Evolutionary conservation across 2,888 invertebrate genomes (phyloP), one percentile per base, ranked within the genome.

Genomic region (Drosophila merina): DNA sequence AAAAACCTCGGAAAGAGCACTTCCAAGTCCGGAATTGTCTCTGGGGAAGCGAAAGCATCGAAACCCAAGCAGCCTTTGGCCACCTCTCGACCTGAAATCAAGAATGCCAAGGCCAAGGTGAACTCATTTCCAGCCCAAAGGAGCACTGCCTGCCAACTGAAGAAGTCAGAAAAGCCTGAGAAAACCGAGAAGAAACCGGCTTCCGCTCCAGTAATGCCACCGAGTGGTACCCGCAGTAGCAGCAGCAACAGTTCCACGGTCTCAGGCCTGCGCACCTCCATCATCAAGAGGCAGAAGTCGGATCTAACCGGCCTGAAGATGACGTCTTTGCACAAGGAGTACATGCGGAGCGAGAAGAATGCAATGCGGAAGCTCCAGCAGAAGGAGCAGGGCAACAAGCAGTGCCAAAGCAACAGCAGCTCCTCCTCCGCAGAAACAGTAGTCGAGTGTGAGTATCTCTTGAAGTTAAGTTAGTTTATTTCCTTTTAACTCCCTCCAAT

Each of bases 231-330:
- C 0, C 77, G 76, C 26, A 72, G 59, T 57, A 63, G 40, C 31
- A 74, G 66, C 57, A 72, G 69, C 6, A 60, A 51, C 31, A 40
- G 28, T 5, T 12, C 72, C 3, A 60, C n/a, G 38, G 77, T 66
- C 9, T 20, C 42, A 1, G 14, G 36, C n/a, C 40, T 44, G 20
- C 88, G 89, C 20, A 82, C 89, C 40, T 81, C 88, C 1, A 82
- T 79, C 6, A 91, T 91, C 5, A 92, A 91, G 64, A 80, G 94
- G 1, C 94, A 94, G 77, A 94, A 94, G 79, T 94, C 94, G 0
- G 94, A 94, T 75, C 92, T 94, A 0, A 94, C 94, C 0, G 94
- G 94, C 0, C 87, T 94, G 0, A 94, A 93, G 88, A 93, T 92
- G 76, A 92, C 90, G 0, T 91, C 91, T 0, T 60, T 92, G 45